Base-by-base conservation (phyloP, 2,888 invertebrate species). In the Mythimna loreyi region DNA sequence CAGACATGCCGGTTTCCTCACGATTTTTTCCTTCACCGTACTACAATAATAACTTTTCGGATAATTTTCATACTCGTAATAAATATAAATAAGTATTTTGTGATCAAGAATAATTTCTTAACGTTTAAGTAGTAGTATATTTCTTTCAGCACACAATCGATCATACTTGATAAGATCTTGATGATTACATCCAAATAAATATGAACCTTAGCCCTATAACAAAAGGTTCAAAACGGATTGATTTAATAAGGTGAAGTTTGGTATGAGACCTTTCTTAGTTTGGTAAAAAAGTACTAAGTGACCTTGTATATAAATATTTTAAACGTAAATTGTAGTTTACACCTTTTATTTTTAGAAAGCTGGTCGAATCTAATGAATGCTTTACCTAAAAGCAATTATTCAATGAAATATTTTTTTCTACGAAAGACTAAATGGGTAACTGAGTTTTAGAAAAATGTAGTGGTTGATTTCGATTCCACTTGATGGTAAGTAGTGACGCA, bases 91-190 rank as follows among this genome's bases (percentile, higher is more conserved):
- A 40, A 13, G 5, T 25, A 70, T 57, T 13, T 1, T 3, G 0
- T 25, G n/a, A n/a, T 36, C 0, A 0, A 21, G 4, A 36, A 57
- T 25, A 11, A 21, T 56, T 43, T 5, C 3, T 55, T 33, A 68
- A 74, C 30, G 59, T 60, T 75, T 70, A 43, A 60, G 36, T 28
- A 9, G 28, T 45, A 67, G 45, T 58, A 21, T 43, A 74, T 78
- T 82, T 76, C 75, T 83, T 86, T 84, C 81, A 78, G 78, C 85
- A 60, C 72, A 75, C 81, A 82, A 84, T 86, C 83, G 73, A 85
- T 86, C 83, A 84, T 71, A 70, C 57, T 68, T 75, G 80, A 84
- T 81, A 79, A 67, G 63, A 84, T 84, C 82, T 73, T 47, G 19
- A 53, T n/a, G 4, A 28, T 21, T 50, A 16, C 19, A 7, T 58